Evolutionary conservation across 2,888 invertebrate species (phyloP).

Genomic region (Eurois occulta): DNA sequence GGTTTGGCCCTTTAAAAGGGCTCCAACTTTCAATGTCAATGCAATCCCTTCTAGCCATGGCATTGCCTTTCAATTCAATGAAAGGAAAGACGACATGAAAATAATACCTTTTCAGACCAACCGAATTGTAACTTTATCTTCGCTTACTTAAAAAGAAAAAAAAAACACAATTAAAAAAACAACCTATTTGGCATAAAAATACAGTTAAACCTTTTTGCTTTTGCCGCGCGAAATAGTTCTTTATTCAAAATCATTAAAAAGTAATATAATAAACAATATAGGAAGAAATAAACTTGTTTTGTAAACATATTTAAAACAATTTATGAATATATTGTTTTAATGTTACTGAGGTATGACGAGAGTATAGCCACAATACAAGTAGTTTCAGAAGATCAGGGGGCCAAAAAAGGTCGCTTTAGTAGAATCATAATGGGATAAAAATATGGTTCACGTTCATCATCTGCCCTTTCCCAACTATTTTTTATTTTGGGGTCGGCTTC

Average conservation of each 20-base stretch:
- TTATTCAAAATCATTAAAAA: constrained; percentile 33
- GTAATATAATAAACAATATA: constrained; percentile 25
- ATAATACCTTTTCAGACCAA: background rate
- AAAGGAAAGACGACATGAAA: constrained; percentile 12
- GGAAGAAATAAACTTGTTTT: constrained; percentile 46
- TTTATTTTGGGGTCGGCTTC: no score
- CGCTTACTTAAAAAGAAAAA: background rate
- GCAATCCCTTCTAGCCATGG: constrained; percentile 30
- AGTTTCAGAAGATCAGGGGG: background rate
- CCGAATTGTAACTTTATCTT: background rate
- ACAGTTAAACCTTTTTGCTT: constrained; percentile 32
- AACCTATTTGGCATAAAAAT: background rate
- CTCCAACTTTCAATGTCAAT: constrained; percentile 15
- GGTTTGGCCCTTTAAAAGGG: background rate
- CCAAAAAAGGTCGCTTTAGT: no score
- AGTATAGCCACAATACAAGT: background rate
- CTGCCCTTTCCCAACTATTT: no score
- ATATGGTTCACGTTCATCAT: no score
- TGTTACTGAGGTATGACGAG: constrained; percentile 6
- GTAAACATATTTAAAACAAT: constrained; percentile 19
- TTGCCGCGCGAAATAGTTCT: constrained; percentile 35
- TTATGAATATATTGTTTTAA: background rate
- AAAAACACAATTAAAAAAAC: background rate
- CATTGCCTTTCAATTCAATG: constrained; percentile 11
- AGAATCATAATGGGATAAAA: no score